Evolutionary conservation across 1,140 invertebrate genomes (phyloP), one percentile per base, ranked within the genome.

Genomic region (Saccostrea cuccullata): DNA sequence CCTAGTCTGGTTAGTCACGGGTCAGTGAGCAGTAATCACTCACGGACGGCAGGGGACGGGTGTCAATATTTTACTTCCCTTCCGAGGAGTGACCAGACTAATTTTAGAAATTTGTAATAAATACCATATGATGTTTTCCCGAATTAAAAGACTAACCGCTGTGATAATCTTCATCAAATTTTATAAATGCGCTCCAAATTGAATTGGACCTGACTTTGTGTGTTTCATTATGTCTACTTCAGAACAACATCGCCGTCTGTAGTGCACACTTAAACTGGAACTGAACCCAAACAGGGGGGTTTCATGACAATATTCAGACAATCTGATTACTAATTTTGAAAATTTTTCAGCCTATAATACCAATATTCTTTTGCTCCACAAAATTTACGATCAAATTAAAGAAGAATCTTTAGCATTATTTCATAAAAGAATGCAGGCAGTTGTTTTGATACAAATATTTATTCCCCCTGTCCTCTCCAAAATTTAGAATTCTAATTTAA

Each of bases 61-160:
- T 36, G 70, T 77, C 70, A 77, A 77, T 36, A 77, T 77, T 77
- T 77, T 77, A 77, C 70, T 12, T 36, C 30, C 26, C 70, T 30
- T 26, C 23, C 70, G 26, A 77, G 12, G 15, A 26, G 26, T 77
- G 70, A 77, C 70, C 26, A 30, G 70, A 77, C 70, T 77, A 77
- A 77, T 77, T 77, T 77, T 77, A 30, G 70, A 77, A 77, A 36
- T 36, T 77, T 77, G 70, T 77, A 77, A 77, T 77, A 77, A 77
- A 77, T 77, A 77, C 70, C 70, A 77, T 77, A 77, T 77, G 70
- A 77, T 77, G 70, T 77, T 77, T 77, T 77, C 70, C 30, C 23
- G 13, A 77, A 77, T 77, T 77, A 77, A 77, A 77, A 77, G 70
- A 77, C 70, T 30, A 12, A 36, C 70, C 70, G 70, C 70, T 77